phyloP scores from a whole-genome alignment of 2,797 vertebrate genomes.

The Meriones psammophilus region DNA sequence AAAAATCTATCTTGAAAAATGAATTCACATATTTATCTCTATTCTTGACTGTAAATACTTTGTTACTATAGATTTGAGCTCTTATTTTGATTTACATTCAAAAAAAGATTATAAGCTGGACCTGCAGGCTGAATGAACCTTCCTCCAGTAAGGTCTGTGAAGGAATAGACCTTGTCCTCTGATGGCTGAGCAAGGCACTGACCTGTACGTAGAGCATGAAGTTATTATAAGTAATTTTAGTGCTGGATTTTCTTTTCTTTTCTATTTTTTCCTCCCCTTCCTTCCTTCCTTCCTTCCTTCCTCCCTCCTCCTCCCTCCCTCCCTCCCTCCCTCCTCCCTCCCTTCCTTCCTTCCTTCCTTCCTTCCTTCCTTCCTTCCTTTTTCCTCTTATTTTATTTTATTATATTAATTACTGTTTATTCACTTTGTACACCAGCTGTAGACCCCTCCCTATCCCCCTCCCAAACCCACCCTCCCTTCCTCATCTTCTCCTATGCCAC shows the following conservation, averaged over 20 bases:
- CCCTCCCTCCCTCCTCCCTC: no score
- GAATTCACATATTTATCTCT: not conserved
- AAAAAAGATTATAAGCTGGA: not conserved
- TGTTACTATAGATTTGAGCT: not conserved
- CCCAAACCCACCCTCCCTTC: no score
- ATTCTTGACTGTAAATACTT: not conserved
- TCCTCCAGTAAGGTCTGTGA: not conserved
- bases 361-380: no score
- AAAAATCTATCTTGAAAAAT: not conserved
- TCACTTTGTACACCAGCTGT: no score
- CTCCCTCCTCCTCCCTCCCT: no score
- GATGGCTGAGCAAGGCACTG: not conserved
- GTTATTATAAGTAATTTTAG: not conserved
- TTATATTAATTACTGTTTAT: no score
- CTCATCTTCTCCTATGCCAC: no score
- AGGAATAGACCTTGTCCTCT: not conserved
- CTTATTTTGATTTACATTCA: not conserved
- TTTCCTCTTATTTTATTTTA: no score
- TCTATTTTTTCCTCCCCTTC: no score
- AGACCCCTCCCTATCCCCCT: no score
- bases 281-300: no score
- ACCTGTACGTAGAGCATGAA: not conserved
- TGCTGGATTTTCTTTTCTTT: not conserved
- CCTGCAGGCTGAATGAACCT: not conserved
- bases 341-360: no score